These are phyloP conservation scores for Hypomesus transpacificus DNA, from an alignment of 2,113 vertebrate genomes.

Conservation along the genomic window DNA sequence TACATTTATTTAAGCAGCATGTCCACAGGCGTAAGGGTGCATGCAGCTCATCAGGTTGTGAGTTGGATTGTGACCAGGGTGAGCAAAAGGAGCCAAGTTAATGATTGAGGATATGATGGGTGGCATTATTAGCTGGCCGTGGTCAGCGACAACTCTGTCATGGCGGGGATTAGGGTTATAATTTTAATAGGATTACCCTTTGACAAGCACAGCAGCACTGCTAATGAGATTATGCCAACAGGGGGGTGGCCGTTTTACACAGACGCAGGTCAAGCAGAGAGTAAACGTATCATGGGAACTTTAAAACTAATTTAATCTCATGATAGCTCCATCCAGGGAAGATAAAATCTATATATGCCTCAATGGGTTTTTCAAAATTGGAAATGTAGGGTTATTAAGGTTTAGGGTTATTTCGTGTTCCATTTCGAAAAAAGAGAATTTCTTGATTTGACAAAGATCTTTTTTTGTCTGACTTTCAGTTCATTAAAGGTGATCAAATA, in stretches of 20 bases:
- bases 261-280: not conserved
- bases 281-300: not conserved
- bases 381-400: too few species aligned
- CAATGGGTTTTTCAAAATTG: too few species aligned
- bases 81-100: not conserved
- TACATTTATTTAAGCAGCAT: not conserved
- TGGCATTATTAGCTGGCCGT: conserved; percentile 17
- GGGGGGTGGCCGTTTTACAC: not conserved
- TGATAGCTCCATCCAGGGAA: too few species aligned
- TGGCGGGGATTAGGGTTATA: conserved; percentile 26
- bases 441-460: too few species aligned
- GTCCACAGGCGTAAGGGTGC: not conserved
- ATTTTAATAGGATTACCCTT: conserved; percentile 30
- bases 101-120: conserved; percentile 16
- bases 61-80: not conserved
- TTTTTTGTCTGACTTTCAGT: too few species aligned
- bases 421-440: too few species aligned
- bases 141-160: conserved; percentile 12
- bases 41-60: not conserved
- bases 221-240: conserved; percentile 17
- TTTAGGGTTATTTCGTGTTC: too few species aligned
- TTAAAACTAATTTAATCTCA: not conserved
- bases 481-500: too few species aligned
- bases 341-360: too few species aligned
- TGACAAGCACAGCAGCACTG: conserved; percentile 11